phyloP scores from a whole-genome alignment of 2,888 invertebrate species.

The Hymenopus coronatus region DNA sequence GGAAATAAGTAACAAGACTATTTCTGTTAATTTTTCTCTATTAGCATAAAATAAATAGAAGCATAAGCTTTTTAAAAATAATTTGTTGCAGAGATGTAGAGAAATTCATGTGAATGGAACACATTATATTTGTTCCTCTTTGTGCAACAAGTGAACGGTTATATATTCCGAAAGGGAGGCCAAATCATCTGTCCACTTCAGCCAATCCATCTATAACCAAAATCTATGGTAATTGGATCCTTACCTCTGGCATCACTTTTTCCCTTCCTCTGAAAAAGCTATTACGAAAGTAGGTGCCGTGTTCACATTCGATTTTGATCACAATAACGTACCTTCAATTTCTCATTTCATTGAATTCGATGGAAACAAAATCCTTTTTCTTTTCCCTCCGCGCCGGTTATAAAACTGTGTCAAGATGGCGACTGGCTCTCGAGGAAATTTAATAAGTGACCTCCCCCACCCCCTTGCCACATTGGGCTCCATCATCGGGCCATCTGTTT shows the following conservation, averaged over 20 bases:
- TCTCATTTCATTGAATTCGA: neutral
- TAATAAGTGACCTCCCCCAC: neutral
- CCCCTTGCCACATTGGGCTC: neutral
- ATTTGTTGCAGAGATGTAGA: too few species aligned
- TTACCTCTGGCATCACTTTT: neutral
- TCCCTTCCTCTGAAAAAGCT: neutral
- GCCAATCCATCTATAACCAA: neutral
- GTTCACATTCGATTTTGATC: neutral
- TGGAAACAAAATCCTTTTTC: neutral
- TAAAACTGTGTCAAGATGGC: neutral
- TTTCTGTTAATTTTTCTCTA: too few species aligned
- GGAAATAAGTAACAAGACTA: too few species aligned
- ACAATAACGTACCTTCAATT: neutral
- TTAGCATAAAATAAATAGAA: too few species aligned
- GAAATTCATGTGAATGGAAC: too few species aligned
- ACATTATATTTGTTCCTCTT: too few species aligned
- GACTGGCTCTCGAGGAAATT: neutral
- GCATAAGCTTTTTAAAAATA: too few species aligned
- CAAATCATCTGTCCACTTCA: neutral
- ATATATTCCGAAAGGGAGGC: neutral
- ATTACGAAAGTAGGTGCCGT: neutral
- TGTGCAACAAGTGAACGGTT: too few species aligned
- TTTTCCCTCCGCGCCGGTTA: neutral
- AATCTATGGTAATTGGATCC: neutral
- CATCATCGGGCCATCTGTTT: neutral